A percentile compares a stretch with the other conserved stretches of the same genome.
Evolutionary conservation across 2,113 vertebrate genomes (phyloP).

Genomic region (Sebastes fasciatus): DNA sequence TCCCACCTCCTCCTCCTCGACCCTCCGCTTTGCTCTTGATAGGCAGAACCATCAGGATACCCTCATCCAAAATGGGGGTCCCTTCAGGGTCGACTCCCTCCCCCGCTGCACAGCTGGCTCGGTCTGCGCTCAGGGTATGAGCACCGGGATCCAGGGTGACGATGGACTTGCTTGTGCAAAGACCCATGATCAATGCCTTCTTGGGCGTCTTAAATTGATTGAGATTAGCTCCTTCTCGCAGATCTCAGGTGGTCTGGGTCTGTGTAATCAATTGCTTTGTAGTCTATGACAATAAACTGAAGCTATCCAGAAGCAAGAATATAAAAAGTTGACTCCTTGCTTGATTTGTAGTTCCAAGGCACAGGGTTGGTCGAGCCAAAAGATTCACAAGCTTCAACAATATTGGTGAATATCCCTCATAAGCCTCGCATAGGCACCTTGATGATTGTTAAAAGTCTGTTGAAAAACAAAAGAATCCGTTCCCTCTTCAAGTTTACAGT

Average conservation of each 20-base stretch:
- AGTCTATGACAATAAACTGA: background rate
- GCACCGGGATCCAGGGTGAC: slow-evolving; percentile 63
- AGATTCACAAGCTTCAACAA: background rate
- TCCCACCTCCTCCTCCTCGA: slow-evolving; percentile 9
- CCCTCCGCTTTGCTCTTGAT: slow-evolving; percentile 50
- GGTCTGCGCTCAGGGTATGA: slow-evolving; percentile 29
- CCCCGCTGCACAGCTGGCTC: background rate
- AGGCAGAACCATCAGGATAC: slow-evolving; percentile 66
- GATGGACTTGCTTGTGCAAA: slow-evolving; percentile 73
- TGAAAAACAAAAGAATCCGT: background rate
- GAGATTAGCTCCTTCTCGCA: background rate
- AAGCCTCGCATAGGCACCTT: background rate
- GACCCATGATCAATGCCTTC: slow-evolving; percentile 48
- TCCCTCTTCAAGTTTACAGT: background rate
- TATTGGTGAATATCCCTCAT: background rate
- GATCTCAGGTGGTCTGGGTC: background rate
- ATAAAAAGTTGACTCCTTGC: background rate
- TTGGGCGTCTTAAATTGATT: background rate
- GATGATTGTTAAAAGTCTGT: background rate
- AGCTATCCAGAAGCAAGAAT: background rate
- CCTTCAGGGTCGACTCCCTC: slow-evolving; percentile 31
- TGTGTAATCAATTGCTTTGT: background rate
- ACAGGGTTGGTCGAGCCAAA: background rate
- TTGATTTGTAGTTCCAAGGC: slow-evolving; percentile 6
- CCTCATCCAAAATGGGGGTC: slow-evolving; percentile 49